Base-by-base conservation (phyloP, 2,113 vertebrate species). In the Phylloscopus trochiloides region DNA sequence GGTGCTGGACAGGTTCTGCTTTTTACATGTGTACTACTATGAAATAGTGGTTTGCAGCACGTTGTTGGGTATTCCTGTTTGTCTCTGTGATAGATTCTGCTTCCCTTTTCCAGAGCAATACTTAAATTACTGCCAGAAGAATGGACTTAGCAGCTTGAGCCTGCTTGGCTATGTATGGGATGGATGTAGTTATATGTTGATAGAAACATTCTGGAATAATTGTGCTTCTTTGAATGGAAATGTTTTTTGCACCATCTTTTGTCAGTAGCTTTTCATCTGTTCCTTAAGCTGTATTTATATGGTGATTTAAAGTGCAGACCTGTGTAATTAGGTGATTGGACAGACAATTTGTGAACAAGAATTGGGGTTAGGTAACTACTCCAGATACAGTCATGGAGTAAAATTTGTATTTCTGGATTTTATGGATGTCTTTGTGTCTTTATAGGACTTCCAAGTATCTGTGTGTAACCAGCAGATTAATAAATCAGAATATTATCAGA, bases 131-230 rank as follows among this genome's bases (percentile, higher is more conserved):
- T 72, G 48, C 62, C 79, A 40, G 22, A 70, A 80, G 31, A 84
- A 19, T 62, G 55, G 38, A 61, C 24, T 29, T 42, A 86, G 47
- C 38, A 77, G 42, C 59, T 48, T 73, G 36, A 72, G 68, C 54
- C 32, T 70, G 1, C 67, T 48, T 76, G 47, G 42, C 47, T 65
- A 42, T 62, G 6, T 43, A 5, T 18, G 25, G 80, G 50, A 22
- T 79, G 52, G 18, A 31, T 88, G 71, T 70, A 81, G 47, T 61
- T 86, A 18, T 4, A 12, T 38, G 20, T 38, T 86, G 79, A 70
- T 73, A 52, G 25, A 86, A 83, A 40, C 25, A 38, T 89, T 63
- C 47, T 81, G 65, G 42, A 77, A 42, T 84, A 94, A 58, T 71
- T 70, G 22, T 61, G 32, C 45, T 52, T 7, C 58, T 12, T 28